These are phyloP conservation scores for Mactromeris polynyma DNA, from an alignment of 2,888 invertebrate genomes.

Conservation along the genomic window DNA sequence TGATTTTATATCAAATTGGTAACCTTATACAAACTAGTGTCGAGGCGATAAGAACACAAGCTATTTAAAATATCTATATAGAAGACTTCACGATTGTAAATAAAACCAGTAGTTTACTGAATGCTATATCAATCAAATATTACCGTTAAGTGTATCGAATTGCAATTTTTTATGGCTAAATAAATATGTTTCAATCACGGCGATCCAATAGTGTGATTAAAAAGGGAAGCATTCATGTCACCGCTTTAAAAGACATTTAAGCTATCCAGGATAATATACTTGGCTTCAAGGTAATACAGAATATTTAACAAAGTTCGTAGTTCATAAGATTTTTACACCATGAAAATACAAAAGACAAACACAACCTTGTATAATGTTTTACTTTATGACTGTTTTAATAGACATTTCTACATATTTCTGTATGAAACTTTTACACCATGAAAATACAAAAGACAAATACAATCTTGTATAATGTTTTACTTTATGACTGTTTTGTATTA, in stretches of 20 bases:
- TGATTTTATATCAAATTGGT: conserved; percentile 46
- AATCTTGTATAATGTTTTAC: too few species aligned
- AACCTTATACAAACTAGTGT: conserved; percentile 44
- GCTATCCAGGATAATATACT: not conserved
- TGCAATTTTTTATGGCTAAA: not conserved
- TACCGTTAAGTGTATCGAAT: not conserved
- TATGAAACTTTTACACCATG: too few species aligned
- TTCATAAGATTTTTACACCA: too few species aligned
- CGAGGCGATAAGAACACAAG: conserved; percentile 47
- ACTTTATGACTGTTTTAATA: too few species aligned
- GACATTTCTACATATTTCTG: too few species aligned
- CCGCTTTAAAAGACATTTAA: not conserved
- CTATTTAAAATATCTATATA: conserved; percentile 32
- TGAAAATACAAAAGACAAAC: too few species aligned
- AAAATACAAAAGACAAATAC: too few species aligned
- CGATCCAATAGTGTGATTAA: not conserved
- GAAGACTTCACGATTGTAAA: conserved; percentile 30
- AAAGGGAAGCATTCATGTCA: not conserved
- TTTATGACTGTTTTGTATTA: too few species aligned
- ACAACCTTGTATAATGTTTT: too few species aligned
- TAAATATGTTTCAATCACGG: conserved; percentile 7
- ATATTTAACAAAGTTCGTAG: too few species aligned
- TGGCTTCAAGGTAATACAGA: not conserved
- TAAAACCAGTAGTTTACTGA: conserved; percentile 30
- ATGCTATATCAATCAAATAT: not conserved